Evolutionary conservation across 2,797 vertebrate genomes (phyloP).

Genomic region (Bradypodion pumilum): DNA sequence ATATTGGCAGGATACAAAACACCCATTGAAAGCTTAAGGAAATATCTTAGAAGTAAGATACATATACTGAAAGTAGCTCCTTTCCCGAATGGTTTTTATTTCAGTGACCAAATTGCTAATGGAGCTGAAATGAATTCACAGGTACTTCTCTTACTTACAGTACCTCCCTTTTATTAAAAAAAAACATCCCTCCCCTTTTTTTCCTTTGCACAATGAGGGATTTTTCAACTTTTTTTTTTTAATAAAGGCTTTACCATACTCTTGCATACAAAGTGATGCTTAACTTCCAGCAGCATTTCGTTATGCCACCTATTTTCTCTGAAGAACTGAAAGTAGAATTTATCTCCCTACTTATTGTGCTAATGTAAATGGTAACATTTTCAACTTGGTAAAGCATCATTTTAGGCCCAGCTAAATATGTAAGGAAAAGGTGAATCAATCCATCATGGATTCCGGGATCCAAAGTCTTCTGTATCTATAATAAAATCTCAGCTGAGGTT

Average conservation of each 20-base stretch:
- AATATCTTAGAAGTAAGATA: constrained; percentile 23
- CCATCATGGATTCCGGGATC: constrained; percentile 46
- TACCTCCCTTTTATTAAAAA: constrained; percentile 49
- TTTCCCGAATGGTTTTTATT: constrained; percentile 27
- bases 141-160: constrained; percentile 46
- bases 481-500: constrained; percentile 49
- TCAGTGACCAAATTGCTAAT: constrained; percentile 60
- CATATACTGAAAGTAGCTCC: constrained; percentile 53
- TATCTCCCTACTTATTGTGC: constrained; percentile 75
- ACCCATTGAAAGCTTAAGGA: background rate
- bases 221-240: constrained; percentile 70
- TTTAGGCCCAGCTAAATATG: constrained; percentile 61
- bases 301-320: constrained; percentile 71
- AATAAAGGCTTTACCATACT: constrained; percentile 55
- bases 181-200: background rate
- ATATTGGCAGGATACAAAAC: background rate
- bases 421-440: constrained; percentile 56
- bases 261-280: constrained; percentile 68
- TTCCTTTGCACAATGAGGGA: constrained; percentile 68
- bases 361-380: constrained; percentile 79
- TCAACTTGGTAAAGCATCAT: constrained; percentile 75
- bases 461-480: constrained; percentile 49
- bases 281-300: constrained; percentile 71
- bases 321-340: constrained; percentile 80
- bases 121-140: constrained; percentile 29